Base-by-base conservation (phyloP, 2,113 vertebrate genomes). In the Callopanchax toddi region DNA sequence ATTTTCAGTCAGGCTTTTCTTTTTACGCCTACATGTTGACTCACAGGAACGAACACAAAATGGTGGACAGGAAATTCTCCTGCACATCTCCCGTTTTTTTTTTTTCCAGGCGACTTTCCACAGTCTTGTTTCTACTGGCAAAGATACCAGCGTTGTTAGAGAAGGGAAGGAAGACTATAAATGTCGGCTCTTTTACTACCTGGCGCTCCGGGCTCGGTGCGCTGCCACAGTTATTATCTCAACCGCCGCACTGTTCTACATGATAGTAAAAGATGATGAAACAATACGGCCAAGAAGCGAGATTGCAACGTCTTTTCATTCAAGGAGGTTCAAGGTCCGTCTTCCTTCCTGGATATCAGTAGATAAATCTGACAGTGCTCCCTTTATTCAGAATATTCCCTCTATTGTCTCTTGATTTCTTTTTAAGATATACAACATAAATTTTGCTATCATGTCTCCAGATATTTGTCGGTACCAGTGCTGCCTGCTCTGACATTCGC, bases 261-360 rank as follows among this genome's bases (percentile, higher is more conserved):
- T 81, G 85, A 82, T 59, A 77, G 81, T 83, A 78, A 89, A 72
- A 87, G 64, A 84, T 80, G 84, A 88, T 82, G 74, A 86, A 88
- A 82, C 45, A 18, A 34, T 9, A 37, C 25, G 36, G 61, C 46
- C 36, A 43, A n/a, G n/a, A n/a, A n/a, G n/a, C n/a, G 23, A 68
- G 60, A 60, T 39, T 46, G 48, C 39, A 25, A 63, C 56, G 49
- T 59, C 32, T 63, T 45, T 53, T 68, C 69, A 13, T 25, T 42
- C 34, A 57, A 25, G 49, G 39, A 67, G 62, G 44, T 25, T 23
- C 7, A 42, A 62, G 40, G 60, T 76, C 36, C 15, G 39, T 72
- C 66, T 52, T 21, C 34, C 50, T 39, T 22, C 17, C 20, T 52
- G 20, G 1, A n/a, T 65, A 65, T 25, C 51, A 48, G 20, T 18